Percentiles rank a stretch among this genome's conserved stretches.
These are phyloP conservation scores for Sula dactylatra DNA, from an alignment of 2,113 vertebrate genomes.

Conservation along the genomic window DNA sequence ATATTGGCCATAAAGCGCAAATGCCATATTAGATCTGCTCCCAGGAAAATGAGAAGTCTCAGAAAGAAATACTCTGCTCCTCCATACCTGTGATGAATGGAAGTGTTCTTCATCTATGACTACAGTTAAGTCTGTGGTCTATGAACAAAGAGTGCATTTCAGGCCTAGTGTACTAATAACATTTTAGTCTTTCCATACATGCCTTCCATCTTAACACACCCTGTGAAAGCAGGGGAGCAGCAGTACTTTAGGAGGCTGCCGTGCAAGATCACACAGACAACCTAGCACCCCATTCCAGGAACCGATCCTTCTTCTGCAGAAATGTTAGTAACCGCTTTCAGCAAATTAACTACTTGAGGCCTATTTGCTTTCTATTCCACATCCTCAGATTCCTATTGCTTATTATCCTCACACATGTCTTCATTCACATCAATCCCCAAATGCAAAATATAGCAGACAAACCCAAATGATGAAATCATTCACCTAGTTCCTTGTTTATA, in stretches of 20 bases:
- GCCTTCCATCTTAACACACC: neutral
- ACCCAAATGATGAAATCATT: neutral
- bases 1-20: neutral
- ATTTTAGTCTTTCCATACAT: neutral
- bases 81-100: neutral
- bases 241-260: neutral
- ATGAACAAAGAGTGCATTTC: neutral
- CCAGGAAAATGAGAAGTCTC: neutral
- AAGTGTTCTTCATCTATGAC: neutral
- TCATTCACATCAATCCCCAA: neutral
- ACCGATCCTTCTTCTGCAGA: neutral
- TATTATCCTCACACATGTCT: neutral
- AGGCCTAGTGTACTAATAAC: neutral
- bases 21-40: neutral
- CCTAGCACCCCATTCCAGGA: neutral
- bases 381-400: neutral
- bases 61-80: neutral
- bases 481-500: neutral
- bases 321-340: neutral
- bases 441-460: neutral
- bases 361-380: neutral
- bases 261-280: neutral
- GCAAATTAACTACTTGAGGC: neutral
- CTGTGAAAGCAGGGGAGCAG: neutral
- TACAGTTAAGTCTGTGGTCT: too few relatives aligned